Evolutionary conservation across 2,113 vertebrate species (phyloP).

Genomic region (Arvicanthis niloticus): DNA sequence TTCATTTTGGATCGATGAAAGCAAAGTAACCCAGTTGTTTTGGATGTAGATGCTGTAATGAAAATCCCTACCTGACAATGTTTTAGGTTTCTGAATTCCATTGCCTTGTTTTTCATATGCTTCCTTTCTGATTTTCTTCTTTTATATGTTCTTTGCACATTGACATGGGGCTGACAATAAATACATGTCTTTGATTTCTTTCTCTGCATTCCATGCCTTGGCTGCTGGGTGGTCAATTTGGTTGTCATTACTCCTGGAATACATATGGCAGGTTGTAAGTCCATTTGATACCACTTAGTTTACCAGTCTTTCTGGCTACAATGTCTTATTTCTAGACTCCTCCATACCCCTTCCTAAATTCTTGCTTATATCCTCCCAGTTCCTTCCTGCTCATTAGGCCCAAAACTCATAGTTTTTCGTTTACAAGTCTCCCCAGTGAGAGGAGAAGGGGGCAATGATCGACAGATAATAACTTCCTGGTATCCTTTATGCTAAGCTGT

Average conservation of each 20-base stretch:
- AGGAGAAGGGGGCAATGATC: not conserved
- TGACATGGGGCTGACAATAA: not conserved
- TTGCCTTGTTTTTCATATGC: not conserved
- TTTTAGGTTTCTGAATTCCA: not conserved
- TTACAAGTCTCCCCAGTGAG: slow-evolving; percentile 26
- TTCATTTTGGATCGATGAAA: not conserved
- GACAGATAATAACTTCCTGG: not conserved
- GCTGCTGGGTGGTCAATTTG: not conserved
- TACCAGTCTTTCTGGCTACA: not conserved
- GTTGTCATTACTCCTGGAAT: not conserved
- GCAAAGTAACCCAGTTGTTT: not conserved
- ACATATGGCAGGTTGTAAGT: not conserved
- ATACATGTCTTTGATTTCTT: not conserved
- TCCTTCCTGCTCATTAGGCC: not conserved
- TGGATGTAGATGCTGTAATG: not conserved
- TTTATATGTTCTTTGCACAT: not conserved
- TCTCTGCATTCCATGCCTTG: not conserved
- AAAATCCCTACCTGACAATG: no score
- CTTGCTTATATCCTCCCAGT: not conserved
- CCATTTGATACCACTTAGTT: not conserved
- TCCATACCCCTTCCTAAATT: not conserved
- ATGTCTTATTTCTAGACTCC: not conserved
- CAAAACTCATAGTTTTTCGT: not conserved
- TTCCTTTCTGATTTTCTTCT: not conserved
- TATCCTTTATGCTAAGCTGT: not conserved